These are phyloP conservation scores for Synanthedon andrenaeformis DNA, from an alignment of 2,888 invertebrate species.

Conservation along the genomic window DNA sequence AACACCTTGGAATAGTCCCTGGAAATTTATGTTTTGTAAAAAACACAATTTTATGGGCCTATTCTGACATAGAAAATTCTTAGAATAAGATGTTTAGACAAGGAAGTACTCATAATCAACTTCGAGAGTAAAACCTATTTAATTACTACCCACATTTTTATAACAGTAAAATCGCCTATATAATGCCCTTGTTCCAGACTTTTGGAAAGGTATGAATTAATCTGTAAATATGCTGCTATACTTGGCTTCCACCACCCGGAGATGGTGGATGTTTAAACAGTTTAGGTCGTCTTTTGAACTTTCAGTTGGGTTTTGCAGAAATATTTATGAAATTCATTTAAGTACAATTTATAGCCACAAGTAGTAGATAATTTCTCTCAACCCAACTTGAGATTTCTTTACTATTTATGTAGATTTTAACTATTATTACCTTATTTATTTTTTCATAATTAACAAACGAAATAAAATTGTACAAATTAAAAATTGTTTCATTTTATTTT, in stretches of 20 bases:
- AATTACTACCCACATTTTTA: no score
- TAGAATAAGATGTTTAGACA: no score
- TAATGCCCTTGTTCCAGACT: no score
- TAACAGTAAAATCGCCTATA: no score
- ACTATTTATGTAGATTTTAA: conserved; percentile 54
- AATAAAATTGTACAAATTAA: conserved; percentile 65
- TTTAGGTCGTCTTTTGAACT: conserved; percentile 36
- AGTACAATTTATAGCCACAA: not conserved
- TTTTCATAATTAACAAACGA: conserved; percentile 49
- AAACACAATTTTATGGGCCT: conserved; percentile 38
- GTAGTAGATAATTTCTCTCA: conserved; percentile 41
- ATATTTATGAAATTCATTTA: conserved; percentile 13
- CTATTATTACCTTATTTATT: conserved; percentile 53
- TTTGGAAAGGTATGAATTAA: no score
- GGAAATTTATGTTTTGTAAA: conserved; percentile 21
- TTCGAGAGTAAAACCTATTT: no score
- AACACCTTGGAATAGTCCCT: conserved; percentile 58
- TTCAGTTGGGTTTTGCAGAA: conserved; percentile 69
- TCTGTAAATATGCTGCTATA: no score
- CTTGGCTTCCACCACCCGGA: no score
- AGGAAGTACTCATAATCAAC: not conserved
- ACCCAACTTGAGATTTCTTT: conserved; percentile 69
- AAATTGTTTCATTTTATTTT: conserved; percentile 30
- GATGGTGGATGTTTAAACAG: not conserved
- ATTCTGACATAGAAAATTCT: conserved; percentile 42